Conservation (phyloP, 2,797 vertebrate genomes). For the Microchirus variegatus region DNA sequence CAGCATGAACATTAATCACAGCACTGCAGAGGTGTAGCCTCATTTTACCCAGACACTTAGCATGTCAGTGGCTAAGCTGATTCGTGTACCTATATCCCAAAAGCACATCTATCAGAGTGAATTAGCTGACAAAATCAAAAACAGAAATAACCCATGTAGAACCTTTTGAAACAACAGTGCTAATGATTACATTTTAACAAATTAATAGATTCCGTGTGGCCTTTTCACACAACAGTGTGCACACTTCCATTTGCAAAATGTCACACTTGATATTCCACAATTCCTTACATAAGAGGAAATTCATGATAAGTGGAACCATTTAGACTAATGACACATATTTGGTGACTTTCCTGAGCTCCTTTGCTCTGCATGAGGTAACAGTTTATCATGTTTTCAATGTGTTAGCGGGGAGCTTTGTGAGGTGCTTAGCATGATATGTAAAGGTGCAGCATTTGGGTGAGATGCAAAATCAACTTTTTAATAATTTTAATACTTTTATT, state of each 20-base stretch:
- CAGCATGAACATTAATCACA: conserved; percentile 62
- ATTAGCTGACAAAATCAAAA: conserved; percentile 6
- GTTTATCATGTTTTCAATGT: too few species aligned
- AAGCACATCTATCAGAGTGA: conserved; percentile 6
- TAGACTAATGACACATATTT: conserved; percentile 56
- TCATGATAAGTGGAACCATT: conserved; percentile 43
- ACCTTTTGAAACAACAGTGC: conserved; percentile 17
- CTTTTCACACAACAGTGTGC: conserved; percentile 2
- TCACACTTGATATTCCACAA: conserved; percentile 19
- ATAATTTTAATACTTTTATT: too few species aligned
- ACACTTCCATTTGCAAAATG: conserved; percentile 35
- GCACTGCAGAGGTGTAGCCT: conserved; percentile 21
- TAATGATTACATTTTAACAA: conserved; percentile 26
- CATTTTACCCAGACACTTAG: conserved; percentile 54
- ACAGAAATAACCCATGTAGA: background rate
- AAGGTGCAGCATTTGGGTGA: too few species aligned
- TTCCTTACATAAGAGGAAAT: conserved; percentile 18
- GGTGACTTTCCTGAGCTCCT: too few species aligned
- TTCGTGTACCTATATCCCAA: conserved; percentile 12
- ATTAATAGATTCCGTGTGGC: conserved; percentile 4
- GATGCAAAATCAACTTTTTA: too few species aligned
- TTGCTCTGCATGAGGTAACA: too few species aligned
- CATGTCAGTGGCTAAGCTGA: conserved; percentile 36
- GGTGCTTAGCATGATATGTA: too few species aligned
- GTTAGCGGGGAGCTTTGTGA: too few species aligned